Conservation (phyloP, 2,797 vertebrate species). For the Oreortyx pictus region DNA sequence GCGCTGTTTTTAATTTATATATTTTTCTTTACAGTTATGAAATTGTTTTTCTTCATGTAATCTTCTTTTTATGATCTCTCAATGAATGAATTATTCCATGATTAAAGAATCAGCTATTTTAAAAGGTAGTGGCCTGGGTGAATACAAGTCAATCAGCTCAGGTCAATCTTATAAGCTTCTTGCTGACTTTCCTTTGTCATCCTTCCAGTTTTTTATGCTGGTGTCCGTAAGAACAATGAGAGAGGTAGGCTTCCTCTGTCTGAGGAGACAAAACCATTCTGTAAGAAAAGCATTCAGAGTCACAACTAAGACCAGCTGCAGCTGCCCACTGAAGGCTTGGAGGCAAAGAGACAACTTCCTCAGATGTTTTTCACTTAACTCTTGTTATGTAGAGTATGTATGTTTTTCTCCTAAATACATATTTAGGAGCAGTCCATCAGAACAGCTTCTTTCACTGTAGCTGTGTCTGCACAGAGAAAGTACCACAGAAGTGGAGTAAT, state of each 20-base stretch:
- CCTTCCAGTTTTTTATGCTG: neutral
- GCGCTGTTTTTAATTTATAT: slow-evolving; percentile 6
- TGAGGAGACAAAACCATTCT: neutral
- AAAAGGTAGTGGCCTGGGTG: neutral
- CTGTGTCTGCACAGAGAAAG: neutral
- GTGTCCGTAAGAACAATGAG: neutral
- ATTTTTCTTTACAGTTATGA: slow-evolving; percentile 11
- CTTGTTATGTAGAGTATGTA: neutral
- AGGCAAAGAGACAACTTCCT: neutral
- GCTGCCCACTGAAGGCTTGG: neutral
- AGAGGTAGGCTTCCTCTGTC: neutral
- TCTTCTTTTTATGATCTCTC: neutral
- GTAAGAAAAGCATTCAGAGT: neutral
- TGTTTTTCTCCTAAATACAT: neutral
- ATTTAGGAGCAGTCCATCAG: neutral
- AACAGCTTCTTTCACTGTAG: neutral
- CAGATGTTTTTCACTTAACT: neutral
- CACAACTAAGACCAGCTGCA: neutral
- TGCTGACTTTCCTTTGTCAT: neutral
- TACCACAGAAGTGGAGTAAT: neutral
- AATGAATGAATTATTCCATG: neutral
- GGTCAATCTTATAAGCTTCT: neutral
- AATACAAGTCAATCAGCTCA: neutral
- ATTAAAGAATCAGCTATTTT: neutral
- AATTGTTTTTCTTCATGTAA: slow-evolving; percentile 4